Conservation (phyloP, 2,113 vertebrate genomes). For the Dascyllus trimaculatus region DNA sequence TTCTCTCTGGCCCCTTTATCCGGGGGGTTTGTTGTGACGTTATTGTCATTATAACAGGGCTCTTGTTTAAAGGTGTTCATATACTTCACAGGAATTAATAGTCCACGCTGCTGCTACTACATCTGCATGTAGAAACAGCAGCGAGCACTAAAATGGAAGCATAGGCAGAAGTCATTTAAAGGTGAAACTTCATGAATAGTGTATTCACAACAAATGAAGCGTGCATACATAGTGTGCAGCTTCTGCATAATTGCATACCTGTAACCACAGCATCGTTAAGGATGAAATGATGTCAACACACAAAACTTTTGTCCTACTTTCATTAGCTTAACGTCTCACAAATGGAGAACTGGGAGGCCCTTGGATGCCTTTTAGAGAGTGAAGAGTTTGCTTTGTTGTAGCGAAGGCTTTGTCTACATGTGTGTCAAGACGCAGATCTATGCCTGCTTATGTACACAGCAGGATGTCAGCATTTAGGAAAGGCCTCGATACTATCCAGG, state of each 20-base stretch:
- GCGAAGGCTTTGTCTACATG: conserved; percentile 17
- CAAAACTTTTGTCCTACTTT: conserved; percentile 36
- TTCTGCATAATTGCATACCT: conserved; percentile 51
- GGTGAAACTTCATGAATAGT: conserved; percentile 49
- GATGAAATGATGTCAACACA: conserved; percentile 14
- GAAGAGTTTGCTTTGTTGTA: conserved; percentile 11
- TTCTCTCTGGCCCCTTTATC: conserved; percentile 36
- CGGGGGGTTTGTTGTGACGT: conserved; percentile 20
- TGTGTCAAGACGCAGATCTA: conserved; percentile 21
- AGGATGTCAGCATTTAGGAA: conserved; percentile 35
- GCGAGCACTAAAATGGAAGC: background rate
- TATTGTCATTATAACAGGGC: conserved; percentile 39
- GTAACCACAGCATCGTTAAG: conserved; percentile 8
- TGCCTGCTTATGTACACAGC: conserved; percentile 32
- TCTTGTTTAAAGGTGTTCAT: conserved; percentile 42
- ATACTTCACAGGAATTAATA: conserved; percentile 27
- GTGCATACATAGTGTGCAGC: background rate
- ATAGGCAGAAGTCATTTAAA: conserved; percentile 5
- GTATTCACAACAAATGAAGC: conserved; percentile 46
- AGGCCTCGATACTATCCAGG: conserved; percentile 1
- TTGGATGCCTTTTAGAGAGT: conserved; percentile 23
- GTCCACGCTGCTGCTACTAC: background rate
- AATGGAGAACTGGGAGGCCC: conserved; percentile 20
- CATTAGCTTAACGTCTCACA: conserved; percentile 25
- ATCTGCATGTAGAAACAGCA: conserved; percentile 12